Base-by-base conservation (phyloP, 2,113 vertebrate genomes). In the Hypocryptadius cinnamomeus region DNA sequence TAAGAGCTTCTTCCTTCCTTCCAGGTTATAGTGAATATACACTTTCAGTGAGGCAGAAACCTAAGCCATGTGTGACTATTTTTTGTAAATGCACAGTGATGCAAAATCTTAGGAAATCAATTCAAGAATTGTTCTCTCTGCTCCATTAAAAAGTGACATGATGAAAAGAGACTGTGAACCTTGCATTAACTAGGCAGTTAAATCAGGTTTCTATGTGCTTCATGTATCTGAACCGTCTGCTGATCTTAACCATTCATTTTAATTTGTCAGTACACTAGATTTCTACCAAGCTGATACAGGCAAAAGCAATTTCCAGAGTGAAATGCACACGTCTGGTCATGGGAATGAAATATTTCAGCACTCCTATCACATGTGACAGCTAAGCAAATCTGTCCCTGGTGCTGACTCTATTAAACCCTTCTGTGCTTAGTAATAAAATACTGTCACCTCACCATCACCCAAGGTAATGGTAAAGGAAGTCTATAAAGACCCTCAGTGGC, bases 331-430 rank as follows among this genome's bases (percentile, higher is more conserved):
- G 10, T 60, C 45, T 82, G 27, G 15, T 79, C 4, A 14, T 30
- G 44, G 73, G 76, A 92, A 95, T 63, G 53, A 93, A 82, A 78
- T 95, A 96, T 85, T 92, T 83, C 80, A 90, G 70, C 70, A 35
- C 45, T 91, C 31, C 59, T 85, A 79, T 64, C 63, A 72, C 42
- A 79, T 47, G 48, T 61, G 63, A 87, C 74, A 93, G 77, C 60
- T 89, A 73, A 91, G 76, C 56, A 92, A 95, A 95, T 87, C 79
- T 92, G 68, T 77, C 78, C 78, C 82, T 79, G 59, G 48, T 91
- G 81, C 71, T 92, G 93, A 64, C 60, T 85, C 79, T 54, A 88
- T 85, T 94, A 83, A 94, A 91, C 33, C 6, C 5, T 48, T 77
- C 73, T 48, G 19, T 63, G 24, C 28, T 77, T 25, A 15, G 44